Evolutionary conservation across 2,797 vertebrate genomes (phyloP).

Genomic region (Numenius phaeopus): DNA sequence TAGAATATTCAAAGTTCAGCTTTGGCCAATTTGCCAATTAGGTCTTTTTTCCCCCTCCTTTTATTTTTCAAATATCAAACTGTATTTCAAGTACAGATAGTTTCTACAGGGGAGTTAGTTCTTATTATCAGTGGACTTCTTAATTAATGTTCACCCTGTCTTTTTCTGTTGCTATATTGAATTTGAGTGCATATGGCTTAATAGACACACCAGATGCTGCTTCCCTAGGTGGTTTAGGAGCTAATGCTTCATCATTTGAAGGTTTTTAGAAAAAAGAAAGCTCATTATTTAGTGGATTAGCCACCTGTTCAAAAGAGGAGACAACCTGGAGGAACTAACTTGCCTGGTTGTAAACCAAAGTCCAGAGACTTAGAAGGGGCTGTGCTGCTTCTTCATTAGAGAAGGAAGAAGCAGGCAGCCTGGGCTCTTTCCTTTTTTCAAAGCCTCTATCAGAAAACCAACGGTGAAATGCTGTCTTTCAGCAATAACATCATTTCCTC

Average conservation of each 20-base stretch:
- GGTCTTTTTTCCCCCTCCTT: background rate
- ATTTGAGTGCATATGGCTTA: conserved; percentile 53
- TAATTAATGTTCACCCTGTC: conserved; percentile 51
- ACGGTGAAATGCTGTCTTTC: background rate
- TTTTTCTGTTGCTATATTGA: conserved; percentile 43
- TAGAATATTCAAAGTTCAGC: background rate
- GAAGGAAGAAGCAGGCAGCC: background rate
- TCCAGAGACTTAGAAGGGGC: background rate
- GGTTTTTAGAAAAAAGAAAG: background rate
- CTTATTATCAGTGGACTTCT: conserved; percentile 28
- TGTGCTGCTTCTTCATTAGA: background rate
- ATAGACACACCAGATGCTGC: conserved; percentile 42
- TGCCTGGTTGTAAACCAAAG: background rate
- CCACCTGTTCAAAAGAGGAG: background rate
- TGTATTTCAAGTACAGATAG: background rate
- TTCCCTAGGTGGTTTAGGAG: conserved; percentile 56
- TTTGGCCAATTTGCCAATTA: background rate
- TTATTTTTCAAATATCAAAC: background rate
- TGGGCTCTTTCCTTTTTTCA: background rate
- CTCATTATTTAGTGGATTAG: conserved; percentile 14
- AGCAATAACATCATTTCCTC: background rate
- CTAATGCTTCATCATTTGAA: conserved; percentile 54
- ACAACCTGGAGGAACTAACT: background rate
- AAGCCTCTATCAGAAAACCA: background rate
- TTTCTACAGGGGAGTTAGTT: conserved; percentile 17